Evolutionary conservation across 2,797 vertebrate species (phyloP), one percentile per base, ranked within the genome.

Genomic region (Sebastes cheni): DNA sequence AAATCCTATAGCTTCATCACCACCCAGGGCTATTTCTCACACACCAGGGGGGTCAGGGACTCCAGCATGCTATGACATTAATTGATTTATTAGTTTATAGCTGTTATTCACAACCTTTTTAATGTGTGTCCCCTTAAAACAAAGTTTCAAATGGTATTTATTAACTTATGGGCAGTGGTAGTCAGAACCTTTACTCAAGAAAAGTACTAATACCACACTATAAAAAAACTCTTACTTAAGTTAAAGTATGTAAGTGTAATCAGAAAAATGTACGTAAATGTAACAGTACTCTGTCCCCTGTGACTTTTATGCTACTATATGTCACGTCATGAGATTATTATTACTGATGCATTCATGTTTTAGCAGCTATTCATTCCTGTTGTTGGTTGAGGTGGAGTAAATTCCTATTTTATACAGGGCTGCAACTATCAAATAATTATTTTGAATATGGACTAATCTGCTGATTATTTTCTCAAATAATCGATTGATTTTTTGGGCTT

Each of bases 1-100:
- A 76, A 69, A 16, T 77, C 78, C 73, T 69, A 52, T 66, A 79
- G 79, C 62, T 71, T 3, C 29, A 22, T 55, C 1, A 8, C 54
- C 81, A 80, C 90, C 89, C 55, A 18, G 50, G 86, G 91, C 86
- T 89, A 36, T 88, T 89, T 91, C 91, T 88, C 83, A 73, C 75
- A 82, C 69, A 75, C 23, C 13, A 39, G 80, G 77, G 52, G 50
- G 46, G 23, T 62, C 29, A 42, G 16, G 22, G 27, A 58, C 20
- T 67, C 56, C 25, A 16, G n/a, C 16, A 66, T 75, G 78, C 36
- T 8, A 11, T 70, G 27, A 18, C 68, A 75, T 77, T 74, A 29
- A 76, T 84, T 78, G 42, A 80, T 88, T 90, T 87, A 90, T 89
- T 75, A 52, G 42, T 88, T 91, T 89, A 84, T 71, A 73, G 46